These are phyloP conservation scores for Zeus faber DNA, from an alignment of 2,113 vertebrate species.

Conservation along the genomic window DNA sequence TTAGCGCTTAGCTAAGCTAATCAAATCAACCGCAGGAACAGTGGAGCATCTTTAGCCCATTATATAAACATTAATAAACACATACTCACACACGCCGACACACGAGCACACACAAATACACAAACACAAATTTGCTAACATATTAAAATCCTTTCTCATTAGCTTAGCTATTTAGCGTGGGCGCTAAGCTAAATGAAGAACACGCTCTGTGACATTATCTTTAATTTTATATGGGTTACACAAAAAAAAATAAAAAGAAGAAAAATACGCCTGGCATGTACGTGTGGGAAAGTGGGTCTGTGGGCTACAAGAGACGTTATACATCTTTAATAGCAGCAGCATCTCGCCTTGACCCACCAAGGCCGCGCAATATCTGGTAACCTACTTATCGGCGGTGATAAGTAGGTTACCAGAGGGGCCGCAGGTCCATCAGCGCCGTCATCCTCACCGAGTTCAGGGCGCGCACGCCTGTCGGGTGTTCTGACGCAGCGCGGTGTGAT, in stretches of 20 bases:
- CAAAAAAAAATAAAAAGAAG: too few relatives aligned
- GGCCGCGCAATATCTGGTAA: not conserved
- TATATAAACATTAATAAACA: conserved; percentile 56
- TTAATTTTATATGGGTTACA: conserved; percentile 27
- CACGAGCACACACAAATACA: conserved; percentile 22
- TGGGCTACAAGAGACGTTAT: conserved; percentile 10
- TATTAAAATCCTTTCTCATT: conserved; percentile 53
- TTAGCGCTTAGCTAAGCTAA: conserved; percentile 68
- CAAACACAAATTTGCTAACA: conserved; percentile 28
- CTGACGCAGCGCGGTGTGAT: not conserved
- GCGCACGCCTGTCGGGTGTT: too few relatives aligned
- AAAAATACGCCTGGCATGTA: conserved; percentile 13
- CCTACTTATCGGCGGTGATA: conserved; percentile 6
- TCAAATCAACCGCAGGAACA: conserved; percentile 56
- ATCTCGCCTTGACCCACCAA: conserved; percentile 9
- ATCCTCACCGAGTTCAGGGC: too few relatives aligned
- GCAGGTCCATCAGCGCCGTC: too few relatives aligned
- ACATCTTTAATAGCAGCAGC: conserved; percentile 12
- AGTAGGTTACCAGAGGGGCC: not conserved
- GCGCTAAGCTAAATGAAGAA: conserved; percentile 30
- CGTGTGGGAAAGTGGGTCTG: conserved; percentile 20
- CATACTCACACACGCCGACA: conserved; percentile 11
- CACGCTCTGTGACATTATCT: conserved; percentile 12
- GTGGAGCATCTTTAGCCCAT: conserved; percentile 48
- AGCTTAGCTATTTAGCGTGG: conserved; percentile 36